Percentiles rank a stretch among this genome's conserved stretches.
phyloP scores from a whole-genome alignment of 1,140 invertebrate species.

The Octopus sinensis region DNA sequence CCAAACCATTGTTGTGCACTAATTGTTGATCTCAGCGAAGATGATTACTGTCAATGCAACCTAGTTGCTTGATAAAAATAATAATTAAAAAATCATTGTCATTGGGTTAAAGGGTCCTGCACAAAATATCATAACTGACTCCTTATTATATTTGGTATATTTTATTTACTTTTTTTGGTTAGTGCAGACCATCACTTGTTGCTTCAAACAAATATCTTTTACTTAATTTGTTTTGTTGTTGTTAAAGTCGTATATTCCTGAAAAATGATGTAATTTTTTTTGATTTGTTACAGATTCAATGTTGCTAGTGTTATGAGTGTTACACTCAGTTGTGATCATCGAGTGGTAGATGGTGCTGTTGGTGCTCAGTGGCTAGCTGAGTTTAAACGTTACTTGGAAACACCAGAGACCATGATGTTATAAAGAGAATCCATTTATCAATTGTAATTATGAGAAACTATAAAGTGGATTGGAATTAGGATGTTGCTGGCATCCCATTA shows the following conservation, averaged over 20 bases:
- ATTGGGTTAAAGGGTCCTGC: no score
- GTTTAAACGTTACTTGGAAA: constrained; percentile 66
- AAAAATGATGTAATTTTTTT: no score
- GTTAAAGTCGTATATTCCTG: no score
- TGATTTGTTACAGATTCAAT: constrained; percentile 56
- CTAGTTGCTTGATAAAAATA: no score
- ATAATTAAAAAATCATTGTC: no score
- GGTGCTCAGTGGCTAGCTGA: constrained; percentile 69
- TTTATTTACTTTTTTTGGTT: neutral
- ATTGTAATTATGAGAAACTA: no score
- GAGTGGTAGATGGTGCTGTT: constrained; percentile 73
- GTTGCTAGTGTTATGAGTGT: constrained; percentile 65
- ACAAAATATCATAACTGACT: no score
- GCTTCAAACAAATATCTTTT: neutral
- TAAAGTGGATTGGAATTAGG: no score
- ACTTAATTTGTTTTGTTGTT: neutral
- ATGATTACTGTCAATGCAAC: no score
- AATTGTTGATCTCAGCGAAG: no score
- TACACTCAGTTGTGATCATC: constrained; percentile 70
- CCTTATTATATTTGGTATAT: neutral
- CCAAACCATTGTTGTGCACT: no score
- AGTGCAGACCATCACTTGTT: neutral
- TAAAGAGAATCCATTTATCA: constrained; percentile 45
- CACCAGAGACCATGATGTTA: constrained; percentile 68
- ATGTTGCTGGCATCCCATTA: no score